These are phyloP conservation scores for Stomorhina lunata DNA, from an alignment of 2,888 invertebrate genomes.

Conservation along the genomic window DNA sequence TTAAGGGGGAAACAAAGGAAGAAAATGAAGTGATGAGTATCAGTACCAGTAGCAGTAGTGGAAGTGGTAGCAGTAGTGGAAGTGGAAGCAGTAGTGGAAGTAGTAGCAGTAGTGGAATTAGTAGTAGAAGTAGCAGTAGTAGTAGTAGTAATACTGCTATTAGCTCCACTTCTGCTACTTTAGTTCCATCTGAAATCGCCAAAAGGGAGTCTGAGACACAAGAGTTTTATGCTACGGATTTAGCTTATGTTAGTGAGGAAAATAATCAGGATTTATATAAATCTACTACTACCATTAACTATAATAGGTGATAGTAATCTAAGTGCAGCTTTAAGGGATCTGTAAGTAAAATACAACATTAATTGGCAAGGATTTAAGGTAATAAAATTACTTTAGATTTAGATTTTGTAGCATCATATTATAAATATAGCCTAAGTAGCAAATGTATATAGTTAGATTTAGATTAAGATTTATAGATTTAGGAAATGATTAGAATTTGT, in stretches of 20 bases:
- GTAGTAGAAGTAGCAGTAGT: background rate
- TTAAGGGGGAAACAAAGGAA: constrained; percentile 32
- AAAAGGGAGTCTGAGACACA: background rate
- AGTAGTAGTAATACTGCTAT: background rate
- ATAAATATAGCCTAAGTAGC: background rate
- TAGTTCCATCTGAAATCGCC: background rate
- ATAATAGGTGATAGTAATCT: constrained; percentile 59
- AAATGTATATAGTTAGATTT: constrained; percentile 26
- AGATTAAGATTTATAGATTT: background rate
- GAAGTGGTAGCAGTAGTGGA: background rate
- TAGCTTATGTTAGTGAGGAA: background rate
- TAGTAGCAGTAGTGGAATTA: constrained; percentile 52
- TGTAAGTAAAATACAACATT: constrained; percentile 5
- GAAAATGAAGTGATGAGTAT: constrained; percentile 22
- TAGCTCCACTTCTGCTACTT: background rate
- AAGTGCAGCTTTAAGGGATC: constrained; percentile 37
- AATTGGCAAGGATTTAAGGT: constrained; percentile 25
- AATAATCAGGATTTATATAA: constrained; percentile 29
- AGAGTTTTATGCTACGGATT: constrained; percentile 15
- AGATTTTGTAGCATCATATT: constrained; percentile 8
- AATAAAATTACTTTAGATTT: constrained; percentile 40
- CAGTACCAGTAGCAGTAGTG: constrained; percentile 2
- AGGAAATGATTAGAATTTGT: constrained; percentile 4
- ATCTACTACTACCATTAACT: constrained; percentile 37
- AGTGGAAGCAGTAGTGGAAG: constrained; percentile 58